phyloP scores from a whole-genome alignment of 2,888 invertebrate genomes.

The Agonopterix arenella region DNA sequence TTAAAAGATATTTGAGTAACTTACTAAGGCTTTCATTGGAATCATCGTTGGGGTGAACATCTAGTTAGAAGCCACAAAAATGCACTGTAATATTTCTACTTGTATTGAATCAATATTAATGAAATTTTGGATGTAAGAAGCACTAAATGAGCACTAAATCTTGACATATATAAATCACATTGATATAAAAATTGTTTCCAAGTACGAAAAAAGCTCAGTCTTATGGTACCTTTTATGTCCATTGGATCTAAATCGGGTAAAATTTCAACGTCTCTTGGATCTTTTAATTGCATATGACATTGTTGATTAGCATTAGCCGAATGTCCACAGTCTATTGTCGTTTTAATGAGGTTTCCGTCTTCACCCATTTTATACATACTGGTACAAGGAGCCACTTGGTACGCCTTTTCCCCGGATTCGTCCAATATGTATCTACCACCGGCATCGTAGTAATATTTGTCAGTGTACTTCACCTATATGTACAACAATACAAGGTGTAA shows the following conservation, averaged over 20 bases:
- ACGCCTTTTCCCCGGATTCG: conserved; percentile 33
- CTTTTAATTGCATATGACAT: conserved; percentile 30
- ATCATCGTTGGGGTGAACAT: too few relatives aligned
- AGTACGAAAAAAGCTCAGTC: too few relatives aligned
- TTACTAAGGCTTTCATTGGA: too few relatives aligned
- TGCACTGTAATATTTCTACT: too few relatives aligned
- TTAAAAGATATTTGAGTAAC: too few relatives aligned
- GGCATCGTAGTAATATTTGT: conserved; percentile 38
- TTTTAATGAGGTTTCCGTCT: conserved; percentile 27
- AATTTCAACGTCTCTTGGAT: conserved; percentile 24
- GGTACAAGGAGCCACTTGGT: conserved; percentile 44
- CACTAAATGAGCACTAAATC: too few relatives aligned
- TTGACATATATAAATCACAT: too few relatives aligned
- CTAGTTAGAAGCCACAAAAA: too few relatives aligned
- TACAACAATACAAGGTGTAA: too few relatives aligned
- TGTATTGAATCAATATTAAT: too few relatives aligned
- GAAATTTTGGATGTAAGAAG: too few relatives aligned
- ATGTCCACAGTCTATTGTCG: conserved; percentile 42
- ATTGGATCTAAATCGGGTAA: conserved; percentile 28
- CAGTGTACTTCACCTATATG: conserved; percentile 6
- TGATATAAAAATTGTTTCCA: too few relatives aligned
- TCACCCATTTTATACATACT: conserved; percentile 38
- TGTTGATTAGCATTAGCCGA: conserved; percentile 21
- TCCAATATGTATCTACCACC: conserved; percentile 39
- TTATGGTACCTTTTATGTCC: conserved; percentile 37